Evolutionary conservation across 2,113 vertebrate genomes (phyloP), one percentile per base, ranked within the genome.

Genomic region (Lepus europaeus): DNA sequence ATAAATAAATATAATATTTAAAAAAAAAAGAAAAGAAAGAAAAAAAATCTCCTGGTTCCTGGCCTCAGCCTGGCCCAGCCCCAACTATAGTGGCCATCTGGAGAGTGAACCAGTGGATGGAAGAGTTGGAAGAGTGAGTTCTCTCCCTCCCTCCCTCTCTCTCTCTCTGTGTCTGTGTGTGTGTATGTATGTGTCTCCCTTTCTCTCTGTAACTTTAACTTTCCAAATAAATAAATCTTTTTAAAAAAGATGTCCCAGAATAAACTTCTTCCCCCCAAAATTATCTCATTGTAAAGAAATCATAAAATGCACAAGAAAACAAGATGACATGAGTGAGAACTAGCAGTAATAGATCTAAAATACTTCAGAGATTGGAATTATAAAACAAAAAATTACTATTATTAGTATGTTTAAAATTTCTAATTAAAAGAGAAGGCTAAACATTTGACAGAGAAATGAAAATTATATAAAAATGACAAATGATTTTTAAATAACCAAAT

Each of bases 391-490:
- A 87, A 77, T 81, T 6, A 82, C 56, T 90, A 64, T n/a, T 51
- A 87, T 72, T 86, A 64, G 63, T 29, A 70, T 70, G 23, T 72
- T 72, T 79, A 12, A 70, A 89, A 88, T 63, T 20, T 69, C 12
- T 12, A 56, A 33, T 45, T 88, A 68, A 73, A 91, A 93, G 22
- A 72, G 19, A 87, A 77, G 8, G 0, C 72, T 17, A 22, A 86
- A 70, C 0, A 76, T n/a, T 64, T 86, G 76, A 69, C 23, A 77
- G 51, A 89, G 51, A 94, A 86, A 81, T 29, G 9, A 5, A 81
- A 96, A 76, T 92, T 69, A 89, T 64, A 66, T 63, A 45, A 49
- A 82, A 76, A 19, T 82, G 76, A 72, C n/a, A 86, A 51, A 72
- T 90, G 14, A 90, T 82, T 77, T 70, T 8, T 22, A 49, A 85